Evolutionary conservation across 2,113 vertebrate genomes (phyloP), one percentile per base, ranked within the genome.

Genomic region (Athene cunicularia): DNA sequence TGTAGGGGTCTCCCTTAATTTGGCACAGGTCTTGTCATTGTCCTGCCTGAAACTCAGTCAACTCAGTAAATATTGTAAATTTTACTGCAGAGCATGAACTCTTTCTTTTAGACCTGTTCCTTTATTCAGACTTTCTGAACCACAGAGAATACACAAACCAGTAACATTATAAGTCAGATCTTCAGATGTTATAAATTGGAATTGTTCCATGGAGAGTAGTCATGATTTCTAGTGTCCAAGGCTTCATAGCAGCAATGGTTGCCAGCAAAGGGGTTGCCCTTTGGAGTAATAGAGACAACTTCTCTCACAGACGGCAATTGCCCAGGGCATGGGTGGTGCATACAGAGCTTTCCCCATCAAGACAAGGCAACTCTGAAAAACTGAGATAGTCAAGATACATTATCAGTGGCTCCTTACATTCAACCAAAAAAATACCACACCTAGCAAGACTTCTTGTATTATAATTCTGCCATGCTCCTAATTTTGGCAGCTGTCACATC

Each of bases 291-390:
- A 23, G 6, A 17, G 43, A 23, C 26, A 74, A 27, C 14, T 60
- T 47, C 49, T 70, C 56, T 22, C 50, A 74, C 4, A 64, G 16
- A 56, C 14, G 80, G 19, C 35, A 76, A 23, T 47, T 55, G 33
- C 74, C 5, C 7, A 13, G 52, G 13, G 6, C 1, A 1, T 41
- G 39, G 14, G 24, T 59, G 19, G 20, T 11, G 1, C 74, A 3
- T 60, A 13, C 30, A 72, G 63, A 53, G 28, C 6, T 86, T 86
- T 62, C 22, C 11, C 8, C 43, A 35, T 15, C 18, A 47, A 74
- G 68, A 81, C 5, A n/a, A 74, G 55, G 19, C n/a, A 86, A 43
- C n/a, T 93, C 2, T 1, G 39, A 91, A 92, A 71, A 12, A 39
- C 37, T 50, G 26, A 13, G 5, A 94, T 52, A 83, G 21, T 70